phyloP scores from a whole-genome alignment of 1,140 invertebrate species.

The Leptinotarsa texana region DNA sequence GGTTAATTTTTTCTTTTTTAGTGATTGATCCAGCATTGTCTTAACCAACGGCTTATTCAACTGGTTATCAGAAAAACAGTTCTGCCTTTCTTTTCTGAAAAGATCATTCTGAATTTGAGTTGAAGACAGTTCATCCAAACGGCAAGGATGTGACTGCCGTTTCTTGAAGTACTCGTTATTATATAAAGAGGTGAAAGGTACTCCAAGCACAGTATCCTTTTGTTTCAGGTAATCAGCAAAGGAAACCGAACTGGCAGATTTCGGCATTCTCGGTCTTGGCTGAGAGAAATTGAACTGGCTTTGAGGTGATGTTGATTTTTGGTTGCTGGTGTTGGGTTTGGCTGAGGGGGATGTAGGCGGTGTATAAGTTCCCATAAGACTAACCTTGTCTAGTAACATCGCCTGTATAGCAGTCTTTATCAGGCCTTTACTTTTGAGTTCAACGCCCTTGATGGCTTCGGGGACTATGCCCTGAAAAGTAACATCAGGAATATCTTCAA shows the following conservation, averaged over 20 bases:
- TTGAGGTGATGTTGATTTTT: not conserved
- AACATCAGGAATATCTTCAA: not conserved
- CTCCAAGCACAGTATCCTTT: constrained; percentile 45
- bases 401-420: constrained; percentile 54
- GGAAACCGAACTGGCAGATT: constrained; percentile 37
- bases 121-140: not conserved
- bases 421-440: constrained; percentile 45
- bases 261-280: constrained; percentile 22
- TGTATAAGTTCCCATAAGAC: constrained; percentile 49
- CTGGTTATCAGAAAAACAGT: constrained; percentile 40
- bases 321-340: not conserved
- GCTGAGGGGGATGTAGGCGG: constrained; percentile 46
- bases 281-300: constrained; percentile 15
- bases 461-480: constrained; percentile 43
- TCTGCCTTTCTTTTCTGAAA: constrained; percentile 16
- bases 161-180: constrained; percentile 29
- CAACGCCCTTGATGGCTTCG: constrained; percentile 33
- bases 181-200: constrained; percentile 39
- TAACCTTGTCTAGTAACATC: constrained; percentile 54
- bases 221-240: constrained; percentile 34
- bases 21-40: constrained; percentile 18
- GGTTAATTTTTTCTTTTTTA: constrained; percentile 9
- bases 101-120: not conserved
- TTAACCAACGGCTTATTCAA: constrained; percentile 30
- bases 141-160: constrained; percentile 32